phyloP scores from a whole-genome alignment of 64 coral and sea anemone species.

The Stichodactyla helianthus region DNA sequence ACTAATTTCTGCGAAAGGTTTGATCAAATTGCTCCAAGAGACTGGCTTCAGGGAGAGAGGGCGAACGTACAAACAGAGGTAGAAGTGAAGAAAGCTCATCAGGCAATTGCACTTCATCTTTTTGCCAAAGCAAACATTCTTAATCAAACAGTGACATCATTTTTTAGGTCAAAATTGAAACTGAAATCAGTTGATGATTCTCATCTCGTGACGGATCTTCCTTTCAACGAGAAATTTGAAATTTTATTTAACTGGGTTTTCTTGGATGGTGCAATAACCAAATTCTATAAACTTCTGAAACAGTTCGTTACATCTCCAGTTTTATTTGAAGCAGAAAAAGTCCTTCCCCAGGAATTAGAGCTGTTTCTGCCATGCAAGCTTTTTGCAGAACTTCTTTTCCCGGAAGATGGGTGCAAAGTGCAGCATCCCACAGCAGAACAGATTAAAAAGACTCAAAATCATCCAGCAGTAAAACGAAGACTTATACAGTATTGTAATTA shows the following conservation, averaged over 20 bases:
- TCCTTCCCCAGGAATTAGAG: background rate
- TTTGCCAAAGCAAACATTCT: slow-evolving; percentile 27
- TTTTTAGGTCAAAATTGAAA: background rate
- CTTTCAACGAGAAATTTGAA: slow-evolving; percentile 37
- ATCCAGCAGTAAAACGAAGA: slow-evolving; percentile 30
- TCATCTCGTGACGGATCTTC: background rate
- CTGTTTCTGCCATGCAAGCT: background rate
- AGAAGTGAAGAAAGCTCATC: background rate
- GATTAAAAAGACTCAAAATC: background rate
- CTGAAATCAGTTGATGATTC: background rate
- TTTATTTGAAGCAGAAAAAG: background rate
- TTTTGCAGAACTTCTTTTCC: background rate
- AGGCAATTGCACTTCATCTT: slow-evolving; percentile 1
- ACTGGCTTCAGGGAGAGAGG: background rate
- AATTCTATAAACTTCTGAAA: slow-evolving; percentile 26
- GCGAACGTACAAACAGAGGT: background rate
- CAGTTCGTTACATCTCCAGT: background rate
- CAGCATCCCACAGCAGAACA: background rate
- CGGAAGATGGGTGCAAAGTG: background rate
- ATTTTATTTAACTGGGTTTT: slow-evolving; percentile 49
- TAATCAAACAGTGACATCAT: background rate
- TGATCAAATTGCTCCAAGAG: slow-evolving; percentile 3
- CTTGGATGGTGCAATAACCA: slow-evolving; percentile 45
- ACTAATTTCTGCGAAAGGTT: slow-evolving; percentile 32
- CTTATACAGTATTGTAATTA: slow-evolving; percentile 30